Base-by-base conservation (phyloP, 2,113 vertebrate species). In the Alligator sinensis region DNA sequence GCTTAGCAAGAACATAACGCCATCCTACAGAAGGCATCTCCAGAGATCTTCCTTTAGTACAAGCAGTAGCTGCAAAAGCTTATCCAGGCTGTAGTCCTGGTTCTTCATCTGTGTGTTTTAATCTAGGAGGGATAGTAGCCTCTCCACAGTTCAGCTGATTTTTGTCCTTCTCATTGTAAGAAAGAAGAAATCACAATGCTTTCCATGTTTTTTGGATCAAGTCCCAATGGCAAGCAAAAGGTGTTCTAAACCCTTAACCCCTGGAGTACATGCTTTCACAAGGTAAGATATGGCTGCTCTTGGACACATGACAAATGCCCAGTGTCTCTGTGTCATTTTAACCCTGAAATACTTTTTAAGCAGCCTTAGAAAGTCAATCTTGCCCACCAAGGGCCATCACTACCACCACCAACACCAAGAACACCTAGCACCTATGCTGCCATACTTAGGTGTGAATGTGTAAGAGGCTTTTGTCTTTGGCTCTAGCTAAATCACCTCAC, bases 121-220 rank as follows among this genome's bases (percentile, higher is more conserved):
- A 88, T 79, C 72, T 77, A 68, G 92, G 94, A 91, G 90, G 38
- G 30, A 0, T 90, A 88, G 91, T 90, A 91, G 90, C 77, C 93
- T 97, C 90, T 93, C 95, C 84, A 95, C 86, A 94, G 60, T 0
- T 1, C 76, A 54, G 72, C 12, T 81, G 80, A 17, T 88, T 96
- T 89, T 95, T 87, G 66, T 17, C 38, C 63, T 47, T 27, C 82
- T 92, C 84, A 83, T 38, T 74, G 79, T 78, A 30, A 95, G 85
- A 4, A 13, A 3, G 77, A 94, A 47, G 90, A 95, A 81, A 17
- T 83, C 86, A 84, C 93, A 5, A 1, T 85, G 59, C 88, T 94
- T 91, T 83, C 64, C 84, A 95, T 66, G 61, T 82, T 87, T 47
- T 30, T 89, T 82, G 84, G 80, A 59, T 1, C 1, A 86, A 88